These are phyloP conservation scores for Papilio gigon DNA, from an alignment of 2,888 invertebrate species.

Conservation along the genomic window DNA sequence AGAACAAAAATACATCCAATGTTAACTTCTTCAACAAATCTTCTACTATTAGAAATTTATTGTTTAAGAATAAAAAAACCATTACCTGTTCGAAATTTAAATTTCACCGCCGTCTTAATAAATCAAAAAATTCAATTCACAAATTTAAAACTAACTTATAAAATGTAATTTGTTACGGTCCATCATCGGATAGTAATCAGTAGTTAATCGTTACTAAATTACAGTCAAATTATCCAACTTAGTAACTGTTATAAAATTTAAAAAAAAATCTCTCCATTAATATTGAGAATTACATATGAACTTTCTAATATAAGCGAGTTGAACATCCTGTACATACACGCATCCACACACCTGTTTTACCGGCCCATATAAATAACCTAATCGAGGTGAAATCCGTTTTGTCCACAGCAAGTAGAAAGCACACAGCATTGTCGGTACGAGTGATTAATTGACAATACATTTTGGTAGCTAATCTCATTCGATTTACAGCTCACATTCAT, in stretches of 20 bases:
- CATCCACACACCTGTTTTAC: conserved; percentile 66
- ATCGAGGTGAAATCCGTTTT: conserved; percentile 75
- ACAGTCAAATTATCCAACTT: neutral
- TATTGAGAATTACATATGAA: conserved; percentile 4
- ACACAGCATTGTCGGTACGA: conserved; percentile 48
- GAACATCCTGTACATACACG: conserved; percentile 55
- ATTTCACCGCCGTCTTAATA: neutral
- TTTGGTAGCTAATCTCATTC: conserved; percentile 65
- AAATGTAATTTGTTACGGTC: conserved; percentile 1
- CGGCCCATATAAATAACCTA: conserved; percentile 70
- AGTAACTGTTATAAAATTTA: neutral
- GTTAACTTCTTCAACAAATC: neutral
- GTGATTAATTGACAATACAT: conserved; percentile 55
- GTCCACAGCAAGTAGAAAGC: conserved; percentile 68
- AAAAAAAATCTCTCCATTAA: neutral
- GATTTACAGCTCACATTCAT: conserved; percentile 59
- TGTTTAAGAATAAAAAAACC: too few relatives aligned
- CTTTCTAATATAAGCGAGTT: conserved; percentile 30
- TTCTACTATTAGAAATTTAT: too few relatives aligned
- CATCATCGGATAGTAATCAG: neutral
- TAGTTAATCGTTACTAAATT: conserved; percentile 10
- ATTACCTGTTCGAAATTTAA: too few relatives aligned
- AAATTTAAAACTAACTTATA: neutral
- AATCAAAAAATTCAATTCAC: conserved; percentile 5
- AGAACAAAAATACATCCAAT: too few relatives aligned